phyloP scores from a whole-genome alignment of 2,888 invertebrate species.

The Dilophus febrilis region DNA sequence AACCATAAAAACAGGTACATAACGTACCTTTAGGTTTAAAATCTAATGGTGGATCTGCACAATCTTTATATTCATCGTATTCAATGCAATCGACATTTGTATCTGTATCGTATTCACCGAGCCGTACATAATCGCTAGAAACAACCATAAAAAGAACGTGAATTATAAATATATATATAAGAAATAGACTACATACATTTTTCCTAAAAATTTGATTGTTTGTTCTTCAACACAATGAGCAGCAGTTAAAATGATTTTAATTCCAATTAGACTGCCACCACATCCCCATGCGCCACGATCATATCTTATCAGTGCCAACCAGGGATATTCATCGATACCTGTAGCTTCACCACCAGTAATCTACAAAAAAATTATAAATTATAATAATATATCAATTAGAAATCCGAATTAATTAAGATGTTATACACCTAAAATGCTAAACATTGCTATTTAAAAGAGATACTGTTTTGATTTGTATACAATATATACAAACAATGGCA shows the following conservation, averaged over 20 bases:
- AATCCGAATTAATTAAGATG: too few relatives aligned
- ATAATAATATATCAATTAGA: too few relatives aligned
- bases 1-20: too few relatives aligned
- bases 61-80: neutral
- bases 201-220: neutral
- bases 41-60: constrained; percentile 3
- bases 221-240: constrained; percentile 3
- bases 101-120: constrained; percentile 2
- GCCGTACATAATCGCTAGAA: neutral
- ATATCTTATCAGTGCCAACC: neutral
- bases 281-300: neutral
- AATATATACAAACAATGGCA: too few relatives aligned
- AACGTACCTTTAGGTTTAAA: neutral
- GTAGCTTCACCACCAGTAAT: neutral
- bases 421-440: too few relatives aligned
- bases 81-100: neutral
- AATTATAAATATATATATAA: neutral
- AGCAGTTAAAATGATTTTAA: neutral
- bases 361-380: neutral
- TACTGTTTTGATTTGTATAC: too few relatives aligned
- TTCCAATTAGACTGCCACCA: neutral
- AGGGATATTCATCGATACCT: neutral
- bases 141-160: neutral
- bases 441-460: too few relatives aligned
- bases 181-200: neutral